phyloP scores from a whole-genome alignment of 2,113 vertebrate genomes.

The Chamaea fasciata region DNA sequence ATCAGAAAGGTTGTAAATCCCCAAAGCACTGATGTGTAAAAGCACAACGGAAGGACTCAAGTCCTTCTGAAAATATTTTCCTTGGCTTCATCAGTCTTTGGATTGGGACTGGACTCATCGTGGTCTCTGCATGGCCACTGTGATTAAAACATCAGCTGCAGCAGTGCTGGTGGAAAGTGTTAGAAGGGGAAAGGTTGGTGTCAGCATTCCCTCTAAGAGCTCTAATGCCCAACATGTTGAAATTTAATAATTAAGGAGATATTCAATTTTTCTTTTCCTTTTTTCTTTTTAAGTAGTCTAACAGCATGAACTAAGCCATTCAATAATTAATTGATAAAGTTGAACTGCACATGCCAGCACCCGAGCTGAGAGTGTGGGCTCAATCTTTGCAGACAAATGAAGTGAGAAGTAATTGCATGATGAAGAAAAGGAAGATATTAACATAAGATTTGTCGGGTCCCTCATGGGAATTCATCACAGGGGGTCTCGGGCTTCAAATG shows the following conservation, averaged over 20 bases:
- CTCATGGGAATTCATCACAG: slow-evolving; percentile 52
- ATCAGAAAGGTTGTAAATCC: neutral
- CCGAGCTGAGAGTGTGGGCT: neutral
- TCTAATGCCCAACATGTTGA: neutral
- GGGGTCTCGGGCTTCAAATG: slow-evolving; percentile 2
- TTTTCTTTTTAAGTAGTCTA: slow-evolving; percentile 31
- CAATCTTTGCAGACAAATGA: slow-evolving; percentile 59
- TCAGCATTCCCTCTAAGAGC: neutral
- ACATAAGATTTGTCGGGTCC: slow-evolving; percentile 53
- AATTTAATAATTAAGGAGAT: slow-evolving; percentile 56
- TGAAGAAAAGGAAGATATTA: slow-evolving; percentile 62
- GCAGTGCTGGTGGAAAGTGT: neutral
- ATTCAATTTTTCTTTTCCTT: neutral
- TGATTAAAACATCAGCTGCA: neutral
- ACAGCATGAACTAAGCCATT: slow-evolving; percentile 63
- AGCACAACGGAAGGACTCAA: neutral
- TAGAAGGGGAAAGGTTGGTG: neutral
- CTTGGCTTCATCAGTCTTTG: neutral
- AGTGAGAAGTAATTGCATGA: slow-evolving; percentile 68
- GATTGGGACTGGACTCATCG: neutral
- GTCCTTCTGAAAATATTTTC: neutral
- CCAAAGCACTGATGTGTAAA: neutral
- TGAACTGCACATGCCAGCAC: slow-evolving; percentile 32
- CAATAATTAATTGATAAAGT: slow-evolving; percentile 77
- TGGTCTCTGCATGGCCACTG: accelerated